Conservation (phyloP, 2,888 invertebrate genomes). For the Campoplex nolae region DNA sequence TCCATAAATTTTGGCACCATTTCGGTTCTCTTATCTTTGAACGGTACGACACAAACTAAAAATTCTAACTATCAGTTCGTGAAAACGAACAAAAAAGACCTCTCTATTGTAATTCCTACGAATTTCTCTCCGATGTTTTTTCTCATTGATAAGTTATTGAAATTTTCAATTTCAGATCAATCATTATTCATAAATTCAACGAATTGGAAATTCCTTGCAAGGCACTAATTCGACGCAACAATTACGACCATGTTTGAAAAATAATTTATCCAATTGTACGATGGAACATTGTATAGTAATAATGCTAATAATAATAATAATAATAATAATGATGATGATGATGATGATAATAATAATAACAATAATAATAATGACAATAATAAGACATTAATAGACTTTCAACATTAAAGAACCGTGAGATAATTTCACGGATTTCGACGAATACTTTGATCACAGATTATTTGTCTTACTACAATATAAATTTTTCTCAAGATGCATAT, state of each 20-base stretch:
- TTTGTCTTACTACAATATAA: conserved; percentile 68
- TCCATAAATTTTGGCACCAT: conserved; percentile 78
- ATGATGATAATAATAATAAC: not conserved
- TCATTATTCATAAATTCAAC: conserved; percentile 5
- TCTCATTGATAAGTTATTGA: not conserved
- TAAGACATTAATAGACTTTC: not conserved
- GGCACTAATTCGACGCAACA: conserved; percentile 78
- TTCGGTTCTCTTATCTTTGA: conserved; percentile 59
- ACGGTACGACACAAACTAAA: conserved; percentile 12
- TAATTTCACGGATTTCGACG: conserved; percentile 50
- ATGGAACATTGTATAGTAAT: conserved; percentile 33
- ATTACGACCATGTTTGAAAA: conserved; percentile 35
- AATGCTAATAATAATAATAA: not conserved
- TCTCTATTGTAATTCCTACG: conserved; percentile 25
- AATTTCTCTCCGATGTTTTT: not conserved
- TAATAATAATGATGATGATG: not conserved
- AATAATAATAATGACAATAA: not conserved
- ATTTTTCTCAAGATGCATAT: conserved; percentile 65
- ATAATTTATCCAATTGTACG: conserved; percentile 29
- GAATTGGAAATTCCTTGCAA: conserved; percentile 69
- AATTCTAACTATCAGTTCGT: conserved; percentile 40
- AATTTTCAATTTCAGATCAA: conserved; percentile 31
- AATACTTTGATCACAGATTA: conserved; percentile 67
- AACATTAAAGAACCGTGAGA: conserved; percentile 42
- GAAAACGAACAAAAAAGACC: conserved; percentile 29